These are phyloP conservation scores for Diploptera punctata DNA, from an alignment of 2,888 invertebrate genomes.

Conservation along the genomic window DNA sequence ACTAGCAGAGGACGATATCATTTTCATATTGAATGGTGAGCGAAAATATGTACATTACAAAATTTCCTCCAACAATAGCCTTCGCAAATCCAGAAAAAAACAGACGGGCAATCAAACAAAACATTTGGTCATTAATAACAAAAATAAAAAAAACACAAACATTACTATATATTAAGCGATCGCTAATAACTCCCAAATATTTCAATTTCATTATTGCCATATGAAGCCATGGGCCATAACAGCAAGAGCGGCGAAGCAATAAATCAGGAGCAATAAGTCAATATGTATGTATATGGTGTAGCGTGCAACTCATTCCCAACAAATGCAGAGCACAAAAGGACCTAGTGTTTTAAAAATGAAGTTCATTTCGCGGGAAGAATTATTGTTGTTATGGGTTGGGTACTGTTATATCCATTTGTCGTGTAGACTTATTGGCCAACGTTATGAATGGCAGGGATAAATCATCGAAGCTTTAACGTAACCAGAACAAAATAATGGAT, in stretches of 20 bases:
- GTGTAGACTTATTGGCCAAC: slow-evolving; percentile 39
- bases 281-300: slow-evolving; percentile 14
- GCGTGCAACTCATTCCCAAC: slow-evolving; percentile 15
- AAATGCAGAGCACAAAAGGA: slow-evolving; percentile 20
- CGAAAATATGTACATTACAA: no score
- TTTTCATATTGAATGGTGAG: no score
- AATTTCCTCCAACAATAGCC: no score
- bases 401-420: slow-evolving; percentile 41
- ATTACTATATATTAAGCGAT: slow-evolving; percentile 13
- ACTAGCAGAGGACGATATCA: no score
- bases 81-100: neutral
- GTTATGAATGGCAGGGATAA: slow-evolving; percentile 39
- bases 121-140: neutral
- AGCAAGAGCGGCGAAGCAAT: neutral
- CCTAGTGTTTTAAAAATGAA: slow-evolving; percentile 42
- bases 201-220: slow-evolving; percentile 31
- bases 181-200: slow-evolving; percentile 25
- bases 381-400: slow-evolving; percentile 38
- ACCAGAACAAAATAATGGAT: slow-evolving; percentile 12
- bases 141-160: neutral
- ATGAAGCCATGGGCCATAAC: slow-evolving; percentile 6
- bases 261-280: slow-evolving; percentile 28
- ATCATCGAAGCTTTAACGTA: slow-evolving; percentile 30
- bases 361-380: slow-evolving; percentile 40
- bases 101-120: neutral